phyloP scores from a whole-genome alignment of 2,113 vertebrate genomes.

The Rhagologus leucostigma region DNA sequence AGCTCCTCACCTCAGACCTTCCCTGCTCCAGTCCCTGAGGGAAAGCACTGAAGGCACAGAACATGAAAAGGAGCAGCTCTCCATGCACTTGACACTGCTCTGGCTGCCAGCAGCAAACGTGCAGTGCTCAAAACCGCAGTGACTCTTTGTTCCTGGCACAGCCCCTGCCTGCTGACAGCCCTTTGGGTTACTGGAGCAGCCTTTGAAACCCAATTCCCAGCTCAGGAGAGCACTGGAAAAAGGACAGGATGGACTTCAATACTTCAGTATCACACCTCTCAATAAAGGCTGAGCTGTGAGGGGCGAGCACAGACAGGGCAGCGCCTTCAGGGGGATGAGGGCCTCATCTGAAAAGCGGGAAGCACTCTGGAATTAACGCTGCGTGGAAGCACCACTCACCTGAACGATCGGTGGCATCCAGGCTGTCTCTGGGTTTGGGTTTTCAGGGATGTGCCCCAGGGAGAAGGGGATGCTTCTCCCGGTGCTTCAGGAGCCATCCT shows the following conservation, averaged over 20 bases:
- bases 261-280: background rate
- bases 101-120: background rate
- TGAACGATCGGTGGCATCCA: accelerated
- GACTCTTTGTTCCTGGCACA: background rate
- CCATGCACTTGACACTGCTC: background rate
- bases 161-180: background rate
- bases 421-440: background rate
- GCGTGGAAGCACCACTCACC: background rate
- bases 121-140: background rate
- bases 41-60: background rate
- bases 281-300: background rate
- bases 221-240: background rate
- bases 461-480: background rate
- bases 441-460: accelerated
- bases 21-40: background rate
- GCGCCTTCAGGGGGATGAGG: background rate
- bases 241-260: background rate
- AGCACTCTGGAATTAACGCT: background rate
- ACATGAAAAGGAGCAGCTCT: background rate
- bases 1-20: background rate
- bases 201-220: background rate
- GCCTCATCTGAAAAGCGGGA: background rate
- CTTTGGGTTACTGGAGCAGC: no score
- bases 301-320: background rate
- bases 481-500: background rate